Conservation (phyloP, 2,113 vertebrate genomes). For the Coptodon bakossiorum region DNA sequence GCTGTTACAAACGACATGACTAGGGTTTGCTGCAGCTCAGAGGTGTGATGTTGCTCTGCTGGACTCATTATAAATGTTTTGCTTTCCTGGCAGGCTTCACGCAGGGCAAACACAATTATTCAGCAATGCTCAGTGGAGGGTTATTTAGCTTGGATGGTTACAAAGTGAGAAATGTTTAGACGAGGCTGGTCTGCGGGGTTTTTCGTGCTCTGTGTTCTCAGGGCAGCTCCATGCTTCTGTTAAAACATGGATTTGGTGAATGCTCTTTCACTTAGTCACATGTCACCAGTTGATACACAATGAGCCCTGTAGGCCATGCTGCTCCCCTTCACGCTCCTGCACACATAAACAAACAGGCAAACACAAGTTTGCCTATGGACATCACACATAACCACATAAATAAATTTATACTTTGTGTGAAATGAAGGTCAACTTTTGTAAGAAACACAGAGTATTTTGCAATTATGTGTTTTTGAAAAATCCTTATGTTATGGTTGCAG, state of each 20-base stretch:
- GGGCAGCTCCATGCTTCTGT: slow-evolving; percentile 37
- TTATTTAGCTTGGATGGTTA: slow-evolving; percentile 59
- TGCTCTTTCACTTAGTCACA: slow-evolving; percentile 28
- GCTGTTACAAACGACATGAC: not conserved
- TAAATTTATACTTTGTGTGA: not conserved
- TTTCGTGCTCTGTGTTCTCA: slow-evolving; percentile 26
- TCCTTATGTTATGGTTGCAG: not conserved
- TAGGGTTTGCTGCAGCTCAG: not conserved
- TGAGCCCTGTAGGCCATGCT: slow-evolving; percentile 24
- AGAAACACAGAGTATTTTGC: not conserved
- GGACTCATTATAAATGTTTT: slow-evolving; percentile 39
- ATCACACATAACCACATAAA: not conserved
- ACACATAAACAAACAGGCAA: slow-evolving; percentile 27
- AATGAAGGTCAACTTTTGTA: not conserved
- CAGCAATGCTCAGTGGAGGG: slow-evolving; percentile 14
- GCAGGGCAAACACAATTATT: slow-evolving; percentile 49
- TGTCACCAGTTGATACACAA: slow-evolving; percentile 49
- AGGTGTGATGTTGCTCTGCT: slow-evolving; percentile 13
- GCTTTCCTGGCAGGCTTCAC: slow-evolving; percentile 37
- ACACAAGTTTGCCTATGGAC: slow-evolving; percentile 7
- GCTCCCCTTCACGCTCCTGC: slow-evolving; percentile 51
- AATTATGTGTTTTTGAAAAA: not conserved
- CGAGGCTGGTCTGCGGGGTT: slow-evolving; percentile 27
- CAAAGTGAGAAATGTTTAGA: slow-evolving; percentile 55
- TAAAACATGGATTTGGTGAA: slow-evolving; percentile 50